These are phyloP conservation scores for Pachypeltis micranthus DNA, from an alignment of 1,140 invertebrate species.

Conservation along the genomic window DNA sequence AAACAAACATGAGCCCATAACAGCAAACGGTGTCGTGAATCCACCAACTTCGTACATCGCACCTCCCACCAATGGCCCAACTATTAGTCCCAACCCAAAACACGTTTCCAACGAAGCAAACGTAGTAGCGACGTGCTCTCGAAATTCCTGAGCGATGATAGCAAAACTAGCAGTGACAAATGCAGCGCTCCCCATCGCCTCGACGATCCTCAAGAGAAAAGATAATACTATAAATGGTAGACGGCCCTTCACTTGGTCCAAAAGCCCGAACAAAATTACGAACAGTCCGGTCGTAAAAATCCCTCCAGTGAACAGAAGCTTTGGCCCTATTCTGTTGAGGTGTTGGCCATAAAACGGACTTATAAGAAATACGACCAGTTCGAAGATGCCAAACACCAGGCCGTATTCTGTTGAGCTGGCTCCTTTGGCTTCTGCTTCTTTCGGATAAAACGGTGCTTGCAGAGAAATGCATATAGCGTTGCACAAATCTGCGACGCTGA, in stretches of 20 bases:
- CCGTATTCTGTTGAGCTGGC: slow-evolving; percentile 77
- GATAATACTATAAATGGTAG: slow-evolving; percentile 44
- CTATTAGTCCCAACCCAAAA: slow-evolving; percentile 78
- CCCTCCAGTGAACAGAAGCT: slow-evolving; percentile 72
- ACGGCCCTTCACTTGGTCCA: slow-evolving; percentile 7
- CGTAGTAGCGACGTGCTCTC: slow-evolving; percentile 74
- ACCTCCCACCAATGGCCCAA: slow-evolving; percentile 74
- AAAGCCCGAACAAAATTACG: slow-evolving; percentile 64
- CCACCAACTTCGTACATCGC: slow-evolving; percentile 67
- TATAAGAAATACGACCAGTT: slow-evolving; percentile 78
- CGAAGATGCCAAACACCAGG: slow-evolving; percentile 83
- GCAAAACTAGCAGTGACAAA: slow-evolving; percentile 86
- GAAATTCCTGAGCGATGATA: slow-evolving; percentile 88
- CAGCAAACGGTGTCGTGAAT: slow-evolving; percentile 74
- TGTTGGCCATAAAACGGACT: slow-evolving; percentile 80
- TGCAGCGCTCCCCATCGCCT: slow-evolving; percentile 82
- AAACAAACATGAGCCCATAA: slow-evolving; percentile 64
- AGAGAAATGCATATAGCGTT: slow-evolving; percentile 77
- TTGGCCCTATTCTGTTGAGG: slow-evolving; percentile 68
- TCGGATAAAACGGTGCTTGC: slow-evolving; percentile 75
- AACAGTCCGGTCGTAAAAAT: slow-evolving; percentile 73
- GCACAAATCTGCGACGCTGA: slow-evolving; percentile 76
- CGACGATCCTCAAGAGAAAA: slow-evolving; percentile 75
- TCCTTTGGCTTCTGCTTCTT: slow-evolving; percentile 74
- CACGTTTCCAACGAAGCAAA: slow-evolving; percentile 83